Conservation (phyloP, 1,140 invertebrate species). For the Platorchestia sp. region DNA sequence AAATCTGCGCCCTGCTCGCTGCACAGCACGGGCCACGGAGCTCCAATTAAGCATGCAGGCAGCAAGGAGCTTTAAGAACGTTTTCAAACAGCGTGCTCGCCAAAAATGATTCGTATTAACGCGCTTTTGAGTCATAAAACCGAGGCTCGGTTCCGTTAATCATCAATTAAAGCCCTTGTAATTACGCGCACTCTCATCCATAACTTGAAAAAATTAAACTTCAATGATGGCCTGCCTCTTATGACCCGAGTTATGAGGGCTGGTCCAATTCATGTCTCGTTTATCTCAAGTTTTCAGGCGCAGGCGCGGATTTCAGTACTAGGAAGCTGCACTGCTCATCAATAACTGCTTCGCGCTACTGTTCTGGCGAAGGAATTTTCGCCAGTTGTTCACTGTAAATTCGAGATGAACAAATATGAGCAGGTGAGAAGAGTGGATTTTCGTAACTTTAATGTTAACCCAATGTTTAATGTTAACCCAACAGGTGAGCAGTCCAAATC, state of each 20-base stretch:
- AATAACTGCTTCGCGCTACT: not conserved
- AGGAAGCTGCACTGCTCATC: not conserved
- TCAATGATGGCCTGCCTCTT: not conserved
- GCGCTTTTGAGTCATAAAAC: slow-evolving; percentile 13
- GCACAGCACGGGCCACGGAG: not conserved
- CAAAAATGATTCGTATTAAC: not conserved
- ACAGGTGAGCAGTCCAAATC: too few species aligned
- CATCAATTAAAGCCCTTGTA: not conserved
- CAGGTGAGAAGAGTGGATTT: not conserved
- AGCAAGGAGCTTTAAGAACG: not conserved
- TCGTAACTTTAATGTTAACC: too few species aligned
- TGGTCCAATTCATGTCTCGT: not conserved
- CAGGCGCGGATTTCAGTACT: not conserved
- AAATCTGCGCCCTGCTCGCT: not conserved
- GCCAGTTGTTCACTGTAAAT: not conserved
- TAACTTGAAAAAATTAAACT: slow-evolving; percentile 13
- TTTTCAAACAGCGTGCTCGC: not conserved
- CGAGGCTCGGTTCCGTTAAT: slow-evolving; percentile 8
- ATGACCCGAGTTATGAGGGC: not conserved
- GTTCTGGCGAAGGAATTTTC: not conserved
- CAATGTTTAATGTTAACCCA: too few species aligned
- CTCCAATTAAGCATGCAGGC: not conserved
- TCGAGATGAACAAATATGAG: not conserved
- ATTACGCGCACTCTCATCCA: not conserved
- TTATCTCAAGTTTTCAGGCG: not conserved